Evolutionary conservation across 2,888 invertebrate species (phyloP).

Genomic region (Temnothorax rugatulus): DNA sequence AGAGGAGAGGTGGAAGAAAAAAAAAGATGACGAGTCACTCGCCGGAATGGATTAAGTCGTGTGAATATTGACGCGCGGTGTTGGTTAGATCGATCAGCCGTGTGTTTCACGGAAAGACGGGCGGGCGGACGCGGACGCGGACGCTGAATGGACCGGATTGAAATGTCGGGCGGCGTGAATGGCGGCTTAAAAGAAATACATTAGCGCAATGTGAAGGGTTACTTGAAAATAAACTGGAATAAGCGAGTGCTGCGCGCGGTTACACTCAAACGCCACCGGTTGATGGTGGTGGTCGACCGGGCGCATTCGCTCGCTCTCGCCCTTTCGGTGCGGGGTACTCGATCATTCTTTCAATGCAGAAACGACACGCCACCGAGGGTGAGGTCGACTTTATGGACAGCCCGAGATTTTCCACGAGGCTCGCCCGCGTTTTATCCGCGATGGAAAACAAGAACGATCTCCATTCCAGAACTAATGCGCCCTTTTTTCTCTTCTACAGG

Average conservation of each 20-base stretch:
- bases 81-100: constrained; percentile 82
- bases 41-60: constrained; percentile 73
- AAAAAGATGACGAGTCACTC: constrained; percentile 75
- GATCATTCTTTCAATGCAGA: constrained; percentile 73
- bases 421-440: constrained; percentile 45
- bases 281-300: constrained; percentile 32
- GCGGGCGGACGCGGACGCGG: constrained; percentile 58
- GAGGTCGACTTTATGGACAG: constrained; percentile 55
- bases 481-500: neutral
- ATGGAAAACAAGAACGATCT: constrained; percentile 43
- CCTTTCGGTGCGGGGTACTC: constrained; percentile 69
- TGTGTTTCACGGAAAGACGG: constrained; percentile 76
- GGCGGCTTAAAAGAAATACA: constrained; percentile 82
- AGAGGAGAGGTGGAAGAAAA: constrained; percentile 3
- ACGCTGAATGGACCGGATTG: constrained; percentile 83
- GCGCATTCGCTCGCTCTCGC: constrained; percentile 48
- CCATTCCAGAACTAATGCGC: constrained; percentile 40
- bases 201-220: constrained; percentile 82
- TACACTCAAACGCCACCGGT: constrained; percentile 52
- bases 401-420: constrained; percentile 58
- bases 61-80: constrained; percentile 74
- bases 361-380: constrained; percentile 53
- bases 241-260: constrained; percentile 62
- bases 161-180: constrained; percentile 81
- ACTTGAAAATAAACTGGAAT: constrained; percentile 78